Percentiles rank a stretch among this genome's conserved stretches.
Evolutionary conservation across 2,113 vertebrate species (phyloP).

Genomic region (Chloroceryle aenea): DNA sequence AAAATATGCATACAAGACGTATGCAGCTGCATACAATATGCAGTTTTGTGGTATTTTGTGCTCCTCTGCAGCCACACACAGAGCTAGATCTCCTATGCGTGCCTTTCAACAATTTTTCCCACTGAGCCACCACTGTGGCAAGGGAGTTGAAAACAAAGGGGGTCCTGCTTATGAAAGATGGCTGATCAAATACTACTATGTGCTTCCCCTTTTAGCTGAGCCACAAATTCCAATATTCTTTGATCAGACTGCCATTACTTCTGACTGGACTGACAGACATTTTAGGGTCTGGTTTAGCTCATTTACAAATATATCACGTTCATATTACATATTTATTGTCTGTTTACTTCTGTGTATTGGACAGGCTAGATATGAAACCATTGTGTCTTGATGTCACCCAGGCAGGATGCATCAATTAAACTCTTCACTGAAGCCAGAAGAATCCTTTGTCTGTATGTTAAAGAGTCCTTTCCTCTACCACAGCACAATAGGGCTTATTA

Average conservation of each 20-base stretch:
- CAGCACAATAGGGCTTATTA: slow-evolving; percentile 2
- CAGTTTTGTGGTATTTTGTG: neutral
- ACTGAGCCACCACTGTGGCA: neutral
- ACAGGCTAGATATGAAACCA: neutral
- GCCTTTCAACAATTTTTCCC: neutral
- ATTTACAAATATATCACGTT: neutral
- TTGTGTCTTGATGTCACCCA: neutral
- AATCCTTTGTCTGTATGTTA: neutral
- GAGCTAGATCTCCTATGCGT: neutral
- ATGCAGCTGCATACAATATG: neutral
- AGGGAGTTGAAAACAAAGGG: neutral
- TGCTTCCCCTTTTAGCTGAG: neutral
- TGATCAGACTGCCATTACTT: neutral
- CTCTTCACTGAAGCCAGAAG: neutral
- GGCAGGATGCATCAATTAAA: neutral
- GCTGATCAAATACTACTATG: neutral
- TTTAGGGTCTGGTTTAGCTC: neutral
- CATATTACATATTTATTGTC: neutral
- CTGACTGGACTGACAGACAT: neutral
- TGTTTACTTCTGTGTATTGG: neutral
- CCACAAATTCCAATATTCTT: neutral
- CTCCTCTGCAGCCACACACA: neutral
- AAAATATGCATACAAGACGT: neutral
- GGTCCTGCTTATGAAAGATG: neutral
- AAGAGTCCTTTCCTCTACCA: neutral